These are phyloP conservation scores for Stenotaenia linearis DNA, from an alignment of 2,888 invertebrate genomes.

Conservation along the genomic window DNA sequence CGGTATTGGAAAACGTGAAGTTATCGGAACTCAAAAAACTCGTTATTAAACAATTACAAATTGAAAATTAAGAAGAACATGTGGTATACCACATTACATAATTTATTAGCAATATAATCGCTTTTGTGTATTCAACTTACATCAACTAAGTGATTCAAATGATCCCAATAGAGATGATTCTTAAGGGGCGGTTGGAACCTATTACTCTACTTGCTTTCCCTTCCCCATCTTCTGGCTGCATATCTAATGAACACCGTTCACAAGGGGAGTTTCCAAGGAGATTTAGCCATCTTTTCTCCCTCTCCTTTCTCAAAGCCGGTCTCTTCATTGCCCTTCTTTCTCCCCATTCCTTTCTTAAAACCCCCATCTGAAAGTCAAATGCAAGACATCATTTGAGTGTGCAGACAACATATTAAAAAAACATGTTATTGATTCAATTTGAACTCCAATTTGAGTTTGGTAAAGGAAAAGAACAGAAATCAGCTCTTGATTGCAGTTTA, in stretches of 20 bases:
- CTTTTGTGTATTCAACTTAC: neutral
- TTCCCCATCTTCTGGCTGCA: neutral
- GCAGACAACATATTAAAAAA: neutral
- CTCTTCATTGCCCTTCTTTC: neutral
- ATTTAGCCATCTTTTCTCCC: neutral
- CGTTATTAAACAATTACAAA: too few relatives aligned
- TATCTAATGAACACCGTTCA: neutral
- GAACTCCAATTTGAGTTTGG: too few relatives aligned
- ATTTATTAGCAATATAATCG: neutral
- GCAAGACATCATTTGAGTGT: neutral
- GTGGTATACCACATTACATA: too few relatives aligned
- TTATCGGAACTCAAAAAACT: too few relatives aligned
- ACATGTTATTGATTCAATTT: neutral
- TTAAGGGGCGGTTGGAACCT: neutral
- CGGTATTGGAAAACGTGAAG: too few relatives aligned
- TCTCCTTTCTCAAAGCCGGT: neutral
- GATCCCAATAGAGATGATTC: neutral
- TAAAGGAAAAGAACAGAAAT: too few relatives aligned
- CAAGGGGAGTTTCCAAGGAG: neutral
- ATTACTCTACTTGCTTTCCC: neutral
- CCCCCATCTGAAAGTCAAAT: conserved; percentile 7
- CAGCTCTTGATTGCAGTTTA: too few relatives aligned
- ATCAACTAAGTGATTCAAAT: neutral
- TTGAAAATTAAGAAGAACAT: too few relatives aligned
- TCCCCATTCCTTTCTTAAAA: neutral